Base-by-base conservation (phyloP, 2,888 invertebrate species). In the Aproaerema taeniolella region DNA sequence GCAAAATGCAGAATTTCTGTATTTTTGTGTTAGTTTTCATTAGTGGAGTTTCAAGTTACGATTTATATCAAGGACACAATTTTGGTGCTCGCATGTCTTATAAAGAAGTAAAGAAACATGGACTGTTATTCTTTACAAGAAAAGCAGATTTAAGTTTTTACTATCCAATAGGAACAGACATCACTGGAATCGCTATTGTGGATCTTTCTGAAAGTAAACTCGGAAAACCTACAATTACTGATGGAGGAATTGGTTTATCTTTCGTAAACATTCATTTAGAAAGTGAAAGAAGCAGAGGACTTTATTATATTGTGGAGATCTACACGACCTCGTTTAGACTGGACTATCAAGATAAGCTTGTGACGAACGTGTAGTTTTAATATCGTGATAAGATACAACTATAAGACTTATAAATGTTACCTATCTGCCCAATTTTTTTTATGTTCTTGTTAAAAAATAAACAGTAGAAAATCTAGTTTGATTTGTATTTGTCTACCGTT, bases 51-150 rank as follows among this genome's bases (percentile, higher is more conserved):
- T 30, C 10, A 2, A 29, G 45, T 24, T 26, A 36, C 13, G 49
- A 55, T 40, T 41, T 57, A 4, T 53, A 41, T 10, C 39, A 47
- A 34, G 70, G 70, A 2, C 20, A 55, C 9, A 58, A 65, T 31
- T 71, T 67, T 41, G 61, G 65, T 11, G 53, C 58, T 1, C 57
- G 70, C 8, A 71, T 69, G 69, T 60, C 70, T 0, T 70, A 67
- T 15, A 46, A 10, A 6, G 58, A 69, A 52, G 63, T 71, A 28
- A 69, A 71, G 38, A 68, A 67, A 39, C 61, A 63, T 9, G 69
- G 68, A 2, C 37, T 71, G 2, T 20, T 67, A 8, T 69, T 70
- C 45, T 61, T 67, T 28, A 61, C 49, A 44, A 46, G 70, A 24
- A 44, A 56, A n/a, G 52, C 51, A 40, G 48, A 42, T 2, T 39